Base-by-base conservation (phyloP, 2,888 invertebrate species). In the Idaea aversata region DNA sequence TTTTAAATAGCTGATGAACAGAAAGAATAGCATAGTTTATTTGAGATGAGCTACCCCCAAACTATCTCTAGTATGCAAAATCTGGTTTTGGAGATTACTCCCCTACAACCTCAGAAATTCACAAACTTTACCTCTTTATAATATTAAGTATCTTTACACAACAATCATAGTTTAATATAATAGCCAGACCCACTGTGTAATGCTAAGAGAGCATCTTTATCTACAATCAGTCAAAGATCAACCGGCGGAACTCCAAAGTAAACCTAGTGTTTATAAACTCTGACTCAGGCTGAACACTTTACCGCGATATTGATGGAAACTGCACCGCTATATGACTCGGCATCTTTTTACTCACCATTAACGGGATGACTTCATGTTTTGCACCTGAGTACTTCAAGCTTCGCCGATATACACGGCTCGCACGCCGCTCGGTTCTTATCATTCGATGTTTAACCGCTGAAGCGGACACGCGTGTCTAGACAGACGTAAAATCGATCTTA, bases 391-490 rank as follows among this genome's bases (percentile, higher is more conserved):
- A 57, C 65, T 66, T 59, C 59, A 63, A 57, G 47, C 69, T 59
- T 25, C 16, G 63, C 65, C 61, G 77, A 78, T 81, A 77, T 77
- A 75, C 69, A 69, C 70, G 74, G 74, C 68, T 67, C 69, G 69
- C 63, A 72, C 73, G 65, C 74, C 72, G 72, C 68, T 74, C 79
- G 80, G 3, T 47, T 47, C 47, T 88, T 88, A 86, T 87, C 88
- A 86, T 83, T 82, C 84, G 75, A 78, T 83, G 84, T 75, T 82
- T 76, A 74, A 76, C 74, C 75, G 77, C 73, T 75, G 76, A 36
- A 68, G 70, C 66, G 80, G 69, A 72, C 83, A 84, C 83, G 76
- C 82, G 85, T 80, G 78, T 72, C 67, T 60, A 62, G 61, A 68
- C 60, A 63, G 65, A 62, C 70, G 67, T 66, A 65, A 72, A 65